A percentile compares a stretch with the other conserved stretches of the same genome.
Conservation (phyloP, 2,797 vertebrate species). For the Prunella strophiata region DNA sequence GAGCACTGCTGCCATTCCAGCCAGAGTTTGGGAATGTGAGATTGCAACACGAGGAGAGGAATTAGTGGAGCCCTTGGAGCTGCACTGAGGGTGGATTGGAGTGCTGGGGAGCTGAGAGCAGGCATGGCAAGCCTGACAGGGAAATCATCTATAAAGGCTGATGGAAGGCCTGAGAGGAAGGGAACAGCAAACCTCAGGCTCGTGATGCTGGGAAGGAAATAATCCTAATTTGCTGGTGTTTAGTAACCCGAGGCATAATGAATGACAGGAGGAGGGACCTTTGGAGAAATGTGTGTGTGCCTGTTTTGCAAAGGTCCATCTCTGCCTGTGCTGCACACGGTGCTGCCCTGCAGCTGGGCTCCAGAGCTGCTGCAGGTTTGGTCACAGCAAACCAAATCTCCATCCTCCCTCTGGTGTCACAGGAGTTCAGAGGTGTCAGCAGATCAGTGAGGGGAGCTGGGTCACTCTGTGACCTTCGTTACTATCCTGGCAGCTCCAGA, state of each 20-base stretch:
- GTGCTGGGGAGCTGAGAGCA: neutral
- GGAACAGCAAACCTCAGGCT: neutral
- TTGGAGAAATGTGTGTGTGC: neutral
- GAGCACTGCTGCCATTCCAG: neutral
- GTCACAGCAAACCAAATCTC: rapidly evolving
- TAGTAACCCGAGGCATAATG: neutral
- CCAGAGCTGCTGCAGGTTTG: neutral
- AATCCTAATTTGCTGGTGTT: neutral
- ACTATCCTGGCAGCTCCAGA: neutral
- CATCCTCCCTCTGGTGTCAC: rapidly evolving
- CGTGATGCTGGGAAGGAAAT: neutral
- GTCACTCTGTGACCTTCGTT: rapidly evolving
- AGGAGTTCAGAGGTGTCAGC: neutral
- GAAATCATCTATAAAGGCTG: neutral
- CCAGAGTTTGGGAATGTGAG: neutral
- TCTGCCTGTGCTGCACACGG: neutral
- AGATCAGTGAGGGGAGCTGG: neutral
- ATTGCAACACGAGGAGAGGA: neutral
- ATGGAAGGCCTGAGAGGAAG: neutral
- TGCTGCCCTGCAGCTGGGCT: rapidly evolving
- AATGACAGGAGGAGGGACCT: neutral
- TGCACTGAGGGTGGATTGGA: neutral
- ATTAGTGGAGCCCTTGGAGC: neutral
- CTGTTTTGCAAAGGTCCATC: neutral
- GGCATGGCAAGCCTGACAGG: neutral